Evolutionary conservation across 2,113 vertebrate genomes (phyloP).

Genomic region (Lichenostomus cassidix): DNA sequence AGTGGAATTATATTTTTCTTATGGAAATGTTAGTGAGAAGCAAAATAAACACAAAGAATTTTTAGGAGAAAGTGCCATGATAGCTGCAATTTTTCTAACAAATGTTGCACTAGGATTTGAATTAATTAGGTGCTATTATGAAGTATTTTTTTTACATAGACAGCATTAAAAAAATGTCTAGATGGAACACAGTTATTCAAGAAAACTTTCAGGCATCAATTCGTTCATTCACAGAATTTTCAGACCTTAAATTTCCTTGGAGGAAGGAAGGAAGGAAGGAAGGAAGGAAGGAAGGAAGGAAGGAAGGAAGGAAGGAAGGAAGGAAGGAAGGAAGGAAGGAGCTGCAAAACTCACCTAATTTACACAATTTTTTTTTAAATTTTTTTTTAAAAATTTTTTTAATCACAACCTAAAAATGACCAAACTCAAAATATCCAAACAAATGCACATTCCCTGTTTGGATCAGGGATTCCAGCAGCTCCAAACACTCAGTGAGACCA

Average conservation of each 20-base stretch:
- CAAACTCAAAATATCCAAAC: background rate
- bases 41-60: background rate
- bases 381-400: no score
- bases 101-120: background rate
- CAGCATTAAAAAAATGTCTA: background rate
- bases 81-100: background rate
- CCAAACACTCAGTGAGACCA: background rate
- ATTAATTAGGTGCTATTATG: background rate
- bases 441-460: fast-evolving
- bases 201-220: background rate
- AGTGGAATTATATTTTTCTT: background rate
- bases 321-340: background rate
- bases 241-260: background rate
- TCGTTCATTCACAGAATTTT: background rate
- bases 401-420: background rate
- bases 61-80: background rate
- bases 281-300: background rate
- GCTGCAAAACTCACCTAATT: background rate
- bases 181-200: background rate
- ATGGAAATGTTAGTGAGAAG: background rate
- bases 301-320: background rate
- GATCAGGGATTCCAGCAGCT: background rate
- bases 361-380: background rate
- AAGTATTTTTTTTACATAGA: background rate
- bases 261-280: background rate